A percentile compares a stretch with the other conserved stretches of the same genome.
phyloP scores from a whole-genome alignment of 2,113 vertebrate genomes.

The Alligator sinensis region DNA sequence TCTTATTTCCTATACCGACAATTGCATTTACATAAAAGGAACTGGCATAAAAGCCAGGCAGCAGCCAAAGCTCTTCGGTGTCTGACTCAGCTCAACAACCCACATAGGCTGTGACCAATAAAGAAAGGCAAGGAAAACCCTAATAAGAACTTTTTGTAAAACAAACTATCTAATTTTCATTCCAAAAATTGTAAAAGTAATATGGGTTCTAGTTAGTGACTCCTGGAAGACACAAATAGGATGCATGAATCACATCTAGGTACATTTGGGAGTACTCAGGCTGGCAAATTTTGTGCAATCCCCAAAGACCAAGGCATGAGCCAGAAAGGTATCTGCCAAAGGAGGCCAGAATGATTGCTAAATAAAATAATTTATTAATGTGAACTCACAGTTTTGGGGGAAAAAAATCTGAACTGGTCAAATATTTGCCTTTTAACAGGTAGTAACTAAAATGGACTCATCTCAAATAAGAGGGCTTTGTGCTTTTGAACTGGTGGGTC shows the following conservation, averaged over 20 bases:
- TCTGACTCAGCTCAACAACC: not conserved
- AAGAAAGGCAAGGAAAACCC: not conserved
- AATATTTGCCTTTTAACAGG: not conserved
- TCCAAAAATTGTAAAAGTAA: not conserved
- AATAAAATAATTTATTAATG: conserved; percentile 61
- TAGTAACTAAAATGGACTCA: conserved; percentile 41
- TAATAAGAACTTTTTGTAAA: not conserved
- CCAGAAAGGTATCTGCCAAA: conserved; percentile 36
- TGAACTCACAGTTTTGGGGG: conserved; percentile 40
- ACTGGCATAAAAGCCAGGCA: not conserved
- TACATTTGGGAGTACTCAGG: not conserved
- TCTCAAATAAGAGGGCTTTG: conserved; percentile 24
- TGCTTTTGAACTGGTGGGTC: not conserved
- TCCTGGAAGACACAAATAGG: not conserved
- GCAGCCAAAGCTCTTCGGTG: not conserved
- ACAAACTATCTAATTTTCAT: not conserved
- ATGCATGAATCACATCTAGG: not conserved
- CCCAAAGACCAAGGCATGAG: not conserved
- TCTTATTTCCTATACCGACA: not conserved
- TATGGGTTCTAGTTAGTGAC: not conserved
- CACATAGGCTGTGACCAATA: not conserved
- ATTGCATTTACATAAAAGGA: not conserved
- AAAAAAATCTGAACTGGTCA: conserved; percentile 47
- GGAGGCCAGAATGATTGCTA: not conserved
- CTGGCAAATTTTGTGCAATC: not conserved